Evolutionary conservation across 2,797 vertebrate genomes (phyloP).

Genomic region (Danio tinwini): DNA sequence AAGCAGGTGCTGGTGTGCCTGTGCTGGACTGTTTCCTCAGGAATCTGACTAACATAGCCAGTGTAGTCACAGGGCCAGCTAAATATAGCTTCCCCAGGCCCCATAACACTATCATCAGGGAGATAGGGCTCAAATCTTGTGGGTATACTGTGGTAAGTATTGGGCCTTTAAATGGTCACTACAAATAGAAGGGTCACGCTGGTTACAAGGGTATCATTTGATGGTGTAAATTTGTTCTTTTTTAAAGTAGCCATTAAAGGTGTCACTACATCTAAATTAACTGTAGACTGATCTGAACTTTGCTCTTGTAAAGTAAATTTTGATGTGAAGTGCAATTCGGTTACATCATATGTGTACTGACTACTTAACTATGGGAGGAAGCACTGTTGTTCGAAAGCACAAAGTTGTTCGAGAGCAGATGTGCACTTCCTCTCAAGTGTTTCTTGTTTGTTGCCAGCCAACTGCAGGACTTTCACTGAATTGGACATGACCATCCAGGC

Average conservation of each 20-base stretch:
- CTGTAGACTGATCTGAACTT: neutral
- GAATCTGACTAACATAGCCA: conserved; percentile 62
- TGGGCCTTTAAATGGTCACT: conserved; percentile 36
- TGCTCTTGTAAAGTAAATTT: neutral
- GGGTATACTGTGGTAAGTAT: conserved; percentile 48
- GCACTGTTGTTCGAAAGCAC: conserved; percentile 26
- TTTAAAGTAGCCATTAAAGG: conserved; percentile 5
- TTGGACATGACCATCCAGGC: conserved; percentile 25
- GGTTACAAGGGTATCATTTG: conserved; percentile 11
- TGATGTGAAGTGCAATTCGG: neutral
- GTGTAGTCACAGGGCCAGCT: conserved; percentile 62
- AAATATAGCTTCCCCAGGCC: conserved; percentile 62
- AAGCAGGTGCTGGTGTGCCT: conserved; percentile 62
- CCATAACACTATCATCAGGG: conserved; percentile 61
- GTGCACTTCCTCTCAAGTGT: conserved; percentile 22
- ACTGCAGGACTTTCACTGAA: conserved; percentile 34
- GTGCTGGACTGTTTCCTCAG: conserved; percentile 49
- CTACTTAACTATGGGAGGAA: neutral
- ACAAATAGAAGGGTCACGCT: conserved; percentile 43
- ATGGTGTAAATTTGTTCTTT: conserved; percentile 15
- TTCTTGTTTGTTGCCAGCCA: conserved; percentile 44
- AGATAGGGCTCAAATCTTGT: conserved; percentile 53
- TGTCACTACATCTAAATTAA: neutral
- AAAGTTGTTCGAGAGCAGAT: conserved; percentile 29
- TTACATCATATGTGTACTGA: neutral